A percentile compares a stretch with the other conserved stretches of the same genome.
phyloP scores from a whole-genome alignment of 2,113 vertebrate species.

The Gnathonemus longibarbis region DNA sequence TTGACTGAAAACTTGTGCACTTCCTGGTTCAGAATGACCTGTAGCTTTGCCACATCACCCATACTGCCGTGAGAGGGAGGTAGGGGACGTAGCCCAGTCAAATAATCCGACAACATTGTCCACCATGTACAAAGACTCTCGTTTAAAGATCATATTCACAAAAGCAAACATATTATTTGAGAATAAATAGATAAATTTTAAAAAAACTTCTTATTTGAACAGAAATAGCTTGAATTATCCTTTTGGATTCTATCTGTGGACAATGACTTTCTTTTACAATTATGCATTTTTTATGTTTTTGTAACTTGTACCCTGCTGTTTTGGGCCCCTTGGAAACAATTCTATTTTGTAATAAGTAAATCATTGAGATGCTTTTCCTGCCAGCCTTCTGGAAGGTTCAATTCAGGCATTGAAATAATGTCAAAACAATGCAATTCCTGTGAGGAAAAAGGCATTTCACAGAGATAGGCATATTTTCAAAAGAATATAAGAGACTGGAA shows the following conservation, averaged over 20 bases:
- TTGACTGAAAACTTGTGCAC: background rate
- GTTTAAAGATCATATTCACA: background rate
- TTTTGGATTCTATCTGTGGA: background rate
- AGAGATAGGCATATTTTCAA: background rate
- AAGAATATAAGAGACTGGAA: background rate
- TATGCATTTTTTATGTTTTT: background rate
- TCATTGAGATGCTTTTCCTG: background rate
- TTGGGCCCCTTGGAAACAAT: background rate
- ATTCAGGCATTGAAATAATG: background rate
- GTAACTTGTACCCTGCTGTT: background rate
- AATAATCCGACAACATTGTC: background rate
- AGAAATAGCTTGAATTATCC: background rate
- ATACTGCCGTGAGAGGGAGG: background rate
- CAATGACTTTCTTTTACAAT: background rate
- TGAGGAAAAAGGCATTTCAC: background rate
- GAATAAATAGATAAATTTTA: background rate
- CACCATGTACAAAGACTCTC: background rate
- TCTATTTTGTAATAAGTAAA: background rate
- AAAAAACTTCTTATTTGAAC: background rate
- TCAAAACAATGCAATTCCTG: slow-evolving; percentile 5
- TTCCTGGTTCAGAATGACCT: background rate
- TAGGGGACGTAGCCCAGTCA: background rate
- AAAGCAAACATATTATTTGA: background rate
- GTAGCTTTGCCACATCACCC: background rate
- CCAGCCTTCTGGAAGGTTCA: background rate